phyloP scores from a whole-genome alignment of 2,113 vertebrate species.

The Porphyrio hochstetteri region DNA sequence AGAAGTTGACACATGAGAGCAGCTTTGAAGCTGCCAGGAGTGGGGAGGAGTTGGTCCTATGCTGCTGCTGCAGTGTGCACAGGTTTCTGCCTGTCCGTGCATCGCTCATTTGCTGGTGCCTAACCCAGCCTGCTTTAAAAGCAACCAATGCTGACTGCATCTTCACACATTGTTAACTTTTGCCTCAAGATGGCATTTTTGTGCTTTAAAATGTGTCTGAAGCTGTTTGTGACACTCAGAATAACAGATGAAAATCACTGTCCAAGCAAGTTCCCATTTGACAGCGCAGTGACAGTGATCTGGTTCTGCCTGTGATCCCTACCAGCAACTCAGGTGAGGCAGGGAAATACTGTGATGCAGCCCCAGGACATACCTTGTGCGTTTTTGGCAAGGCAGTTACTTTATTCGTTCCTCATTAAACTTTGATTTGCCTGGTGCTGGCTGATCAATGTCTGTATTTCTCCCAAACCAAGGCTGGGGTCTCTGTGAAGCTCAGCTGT shows the following conservation, averaged over 20 bases:
- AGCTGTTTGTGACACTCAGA: not conserved
- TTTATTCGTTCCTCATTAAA: not conserved
- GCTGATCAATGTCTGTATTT: rapidly evolving
- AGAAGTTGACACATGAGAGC: rapidly evolving
- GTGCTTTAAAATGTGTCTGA: not conserved
- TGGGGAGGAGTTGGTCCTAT: not conserved
- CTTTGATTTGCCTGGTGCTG: not conserved
- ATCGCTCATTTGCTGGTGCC: rapidly evolving
- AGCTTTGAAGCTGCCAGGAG: not conserved
- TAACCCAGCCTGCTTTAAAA: not conserved
- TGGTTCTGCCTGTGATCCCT: not conserved
- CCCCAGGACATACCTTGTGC: not conserved
- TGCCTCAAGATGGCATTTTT: slow-evolving; percentile 61
- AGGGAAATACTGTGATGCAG: rapidly evolving
- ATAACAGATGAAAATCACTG: rapidly evolving
- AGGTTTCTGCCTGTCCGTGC: rapidly evolving
- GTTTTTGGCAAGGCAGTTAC: not conserved
- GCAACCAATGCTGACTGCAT: not conserved
- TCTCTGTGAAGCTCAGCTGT: not conserved
- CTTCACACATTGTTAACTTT: not conserved
- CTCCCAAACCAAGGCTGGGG: not conserved
- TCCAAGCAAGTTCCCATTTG: not conserved
- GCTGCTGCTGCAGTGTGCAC: rapidly evolving
- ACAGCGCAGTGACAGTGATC: rapidly evolving
- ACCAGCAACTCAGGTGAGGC: not conserved